A percentile compares a stretch with the other conserved stretches of the same genome.
Conservation (phyloP, 2,113 vertebrate species). For the Chlamydotis undulata region DNA sequence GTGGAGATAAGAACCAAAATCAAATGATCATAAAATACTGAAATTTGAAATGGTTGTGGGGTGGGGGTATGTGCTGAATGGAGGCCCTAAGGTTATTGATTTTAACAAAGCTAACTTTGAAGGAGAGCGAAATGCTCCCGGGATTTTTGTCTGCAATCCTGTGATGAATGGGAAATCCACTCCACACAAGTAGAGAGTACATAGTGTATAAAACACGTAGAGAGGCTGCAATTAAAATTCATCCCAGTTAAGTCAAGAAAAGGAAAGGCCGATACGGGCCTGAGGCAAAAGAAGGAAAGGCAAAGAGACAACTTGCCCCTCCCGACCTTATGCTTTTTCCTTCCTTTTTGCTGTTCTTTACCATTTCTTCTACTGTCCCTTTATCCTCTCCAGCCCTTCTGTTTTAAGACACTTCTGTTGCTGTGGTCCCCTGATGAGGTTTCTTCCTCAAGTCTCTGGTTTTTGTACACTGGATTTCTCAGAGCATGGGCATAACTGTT, state of each 20-base stretch:
- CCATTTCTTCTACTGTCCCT: conserved; percentile 52
- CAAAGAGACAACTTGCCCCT: conserved; percentile 71
- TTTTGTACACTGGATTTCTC: conserved; percentile 29
- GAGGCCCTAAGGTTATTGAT: conserved; percentile 65
- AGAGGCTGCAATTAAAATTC: conserved; percentile 73
- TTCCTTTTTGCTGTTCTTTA: conserved; percentile 55
- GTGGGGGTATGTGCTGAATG: not conserved
- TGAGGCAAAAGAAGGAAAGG: conserved; percentile 73
- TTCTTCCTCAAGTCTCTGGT: conserved; percentile 33
- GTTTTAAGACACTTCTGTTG: conserved; percentile 63
- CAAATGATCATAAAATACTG: not conserved
- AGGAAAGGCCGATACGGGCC: conserved; percentile 70
- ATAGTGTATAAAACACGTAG: conserved; percentile 53
- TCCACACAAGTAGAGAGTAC: conserved; percentile 68
- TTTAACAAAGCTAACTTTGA: conserved; percentile 72
- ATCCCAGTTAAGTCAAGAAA: conserved; percentile 73
- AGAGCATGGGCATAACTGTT: not conserved
- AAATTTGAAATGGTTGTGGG: not conserved
- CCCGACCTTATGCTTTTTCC: conserved; percentile 65
- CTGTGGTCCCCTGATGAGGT: conserved; percentile 64
- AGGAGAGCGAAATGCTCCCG: conserved; percentile 66
- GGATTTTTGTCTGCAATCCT: conserved; percentile 69
- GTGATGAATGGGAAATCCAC: conserved; percentile 76
- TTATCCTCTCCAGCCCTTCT: conserved; percentile 62
- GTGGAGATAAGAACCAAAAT: not conserved